Conservation (phyloP, 2,797 vertebrate genomes). For the Chiropotes sagulatus region DNA sequence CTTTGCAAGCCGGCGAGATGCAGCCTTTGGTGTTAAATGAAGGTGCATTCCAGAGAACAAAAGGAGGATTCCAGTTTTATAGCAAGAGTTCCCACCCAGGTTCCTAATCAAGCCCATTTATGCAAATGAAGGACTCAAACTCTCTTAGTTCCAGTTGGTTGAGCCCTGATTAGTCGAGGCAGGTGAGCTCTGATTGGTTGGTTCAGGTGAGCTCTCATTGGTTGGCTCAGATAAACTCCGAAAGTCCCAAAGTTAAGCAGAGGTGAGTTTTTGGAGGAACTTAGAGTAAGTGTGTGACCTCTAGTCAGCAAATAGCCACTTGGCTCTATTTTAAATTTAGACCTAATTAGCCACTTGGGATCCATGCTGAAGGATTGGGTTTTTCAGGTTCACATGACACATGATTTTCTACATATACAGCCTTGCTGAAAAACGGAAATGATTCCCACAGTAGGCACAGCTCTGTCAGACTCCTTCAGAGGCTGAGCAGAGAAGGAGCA, state of each 20-base stretch:
- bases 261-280: not conserved
- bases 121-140: not conserved
- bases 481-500: not conserved
- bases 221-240: not conserved
- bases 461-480: not conserved
- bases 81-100: not conserved
- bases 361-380: not conserved
- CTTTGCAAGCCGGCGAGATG: not conserved
- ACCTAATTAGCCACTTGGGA: not conserved
- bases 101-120: not conserved
- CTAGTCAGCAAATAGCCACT: not conserved
- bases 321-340: not conserved
- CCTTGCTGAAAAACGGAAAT: not conserved
- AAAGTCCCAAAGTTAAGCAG: not conserved
- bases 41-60: not conserved
- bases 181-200: not conserved
- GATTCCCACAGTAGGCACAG: not conserved
- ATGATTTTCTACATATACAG: slow-evolving; percentile 55
- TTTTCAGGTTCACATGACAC: not conserved
- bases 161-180: not conserved
- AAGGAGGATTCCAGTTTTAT: not conserved
- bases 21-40: not conserved
- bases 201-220: not conserved
- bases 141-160: not conserved
- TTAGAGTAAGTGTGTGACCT: not conserved